phyloP scores from a whole-genome alignment of 1,140 invertebrate species.

The Agraylea sexmaculata region DNA sequence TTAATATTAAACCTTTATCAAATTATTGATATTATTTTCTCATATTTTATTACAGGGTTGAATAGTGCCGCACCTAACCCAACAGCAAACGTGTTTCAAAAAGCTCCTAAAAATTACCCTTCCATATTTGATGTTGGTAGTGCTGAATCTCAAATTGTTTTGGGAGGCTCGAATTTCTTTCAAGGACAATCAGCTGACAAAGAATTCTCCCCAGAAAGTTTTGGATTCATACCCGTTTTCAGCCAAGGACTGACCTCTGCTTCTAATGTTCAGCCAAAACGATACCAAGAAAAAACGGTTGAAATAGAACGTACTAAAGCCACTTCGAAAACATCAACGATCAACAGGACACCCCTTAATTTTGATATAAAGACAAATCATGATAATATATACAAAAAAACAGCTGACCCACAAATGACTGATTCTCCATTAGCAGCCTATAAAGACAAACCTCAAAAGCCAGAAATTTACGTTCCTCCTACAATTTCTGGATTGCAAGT shows the following conservation, averaged over 20 bases:
- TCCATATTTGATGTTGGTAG: constrained; percentile 32
- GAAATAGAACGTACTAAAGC: constrained; percentile 22
- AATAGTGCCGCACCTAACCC: constrained; percentile 34
- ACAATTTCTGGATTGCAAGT: constrained; percentile 10
- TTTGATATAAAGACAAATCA: constrained; percentile 36
- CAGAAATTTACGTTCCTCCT: constrained; percentile 27
- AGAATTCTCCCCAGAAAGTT: constrained; percentile 31
- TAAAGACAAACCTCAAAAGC: constrained; percentile 33
- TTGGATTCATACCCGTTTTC: constrained; percentile 36
- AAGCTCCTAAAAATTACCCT: constrained; percentile 36
- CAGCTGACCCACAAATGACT: constrained; percentile 1
- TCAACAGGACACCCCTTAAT: constrained; percentile 26
- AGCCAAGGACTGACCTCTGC: constrained; percentile 31
- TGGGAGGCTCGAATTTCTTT: constrained; percentile 35
- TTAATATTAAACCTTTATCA: constrained; percentile 6
- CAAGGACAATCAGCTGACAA: constrained; percentile 31
- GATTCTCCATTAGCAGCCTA: constrained; percentile 26
- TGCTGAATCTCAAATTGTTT: constrained; percentile 22
- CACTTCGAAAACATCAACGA: constrained; percentile 24
- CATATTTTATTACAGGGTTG: constrained; percentile 29
- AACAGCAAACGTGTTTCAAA: constrained; percentile 29
- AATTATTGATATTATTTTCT: not conserved
- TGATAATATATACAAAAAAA: constrained; percentile 35
- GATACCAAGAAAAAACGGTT: constrained; percentile 20
- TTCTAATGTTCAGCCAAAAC: constrained; percentile 17